Percentiles rank a stretch among this genome's conserved stretches.
phyloP scores from a whole-genome alignment of 2,113 vertebrate species.

The Megaleporinus macrocephalus region DNA sequence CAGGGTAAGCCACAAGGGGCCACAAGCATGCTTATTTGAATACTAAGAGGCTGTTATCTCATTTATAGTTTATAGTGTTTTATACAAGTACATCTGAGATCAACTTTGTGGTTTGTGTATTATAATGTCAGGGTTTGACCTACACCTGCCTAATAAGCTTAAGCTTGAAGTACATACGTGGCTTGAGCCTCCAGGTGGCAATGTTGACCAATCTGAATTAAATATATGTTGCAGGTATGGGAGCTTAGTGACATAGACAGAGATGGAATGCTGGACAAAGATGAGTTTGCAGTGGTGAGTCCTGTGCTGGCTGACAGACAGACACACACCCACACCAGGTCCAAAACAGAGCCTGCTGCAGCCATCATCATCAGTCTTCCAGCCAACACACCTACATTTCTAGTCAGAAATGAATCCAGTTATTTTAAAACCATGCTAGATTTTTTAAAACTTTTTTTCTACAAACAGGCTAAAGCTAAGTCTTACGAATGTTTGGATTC shows the following conservation, averaged over 20 bases:
- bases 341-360: too few relatives aligned
- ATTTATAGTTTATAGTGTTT: too few relatives aligned
- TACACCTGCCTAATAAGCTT: not conserved
- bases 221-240: constrained; percentile 86
- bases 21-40: not conserved
- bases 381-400: too few relatives aligned
- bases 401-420: too few relatives aligned
- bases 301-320: not conserved
- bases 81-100: not conserved
- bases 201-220: not conserved
- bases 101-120: not conserved
- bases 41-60: not conserved
- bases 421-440: too few relatives aligned
- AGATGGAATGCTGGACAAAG: constrained; percentile 96
- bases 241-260: constrained; percentile 96
- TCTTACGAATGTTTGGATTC: too few relatives aligned
- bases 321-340: not conserved
- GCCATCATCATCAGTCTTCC: too few relatives aligned
- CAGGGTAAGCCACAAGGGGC: constrained; percentile 78
- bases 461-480: too few relatives aligned
- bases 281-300: constrained; percentile 99
- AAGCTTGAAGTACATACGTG: not conserved
- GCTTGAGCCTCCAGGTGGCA: constrained; percentile 22
- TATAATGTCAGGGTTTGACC: not conserved
- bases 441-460: too few relatives aligned